Conservation (phyloP, 2,888 invertebrate species). For the Thymelicus acteon region DNA sequence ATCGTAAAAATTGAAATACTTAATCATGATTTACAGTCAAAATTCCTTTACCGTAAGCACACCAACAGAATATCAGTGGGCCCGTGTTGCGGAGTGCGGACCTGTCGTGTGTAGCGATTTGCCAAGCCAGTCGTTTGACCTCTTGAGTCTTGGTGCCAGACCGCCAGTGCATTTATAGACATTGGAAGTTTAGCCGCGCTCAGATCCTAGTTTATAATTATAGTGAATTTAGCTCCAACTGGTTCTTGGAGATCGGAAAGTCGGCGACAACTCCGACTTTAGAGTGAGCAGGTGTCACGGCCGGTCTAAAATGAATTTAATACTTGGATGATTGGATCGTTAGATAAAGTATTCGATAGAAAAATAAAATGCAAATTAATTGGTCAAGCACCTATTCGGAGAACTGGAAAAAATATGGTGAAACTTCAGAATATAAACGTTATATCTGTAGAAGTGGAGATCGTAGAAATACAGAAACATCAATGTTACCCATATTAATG, state of each 20-base stretch:
- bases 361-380: not conserved
- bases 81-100: conserved; percentile 16
- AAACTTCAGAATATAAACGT: too few relatives aligned
- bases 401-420: too few relatives aligned
- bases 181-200: conserved; percentile 11
- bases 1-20: too few relatives aligned
- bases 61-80: conserved; percentile 24
- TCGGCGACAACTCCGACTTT: not conserved
- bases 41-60: conserved; percentile 4
- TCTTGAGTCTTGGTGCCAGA: conserved; percentile 14
- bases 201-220: conserved; percentile 11
- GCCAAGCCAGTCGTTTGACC: conserved; percentile 14
- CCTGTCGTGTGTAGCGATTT: conserved; percentile 14
- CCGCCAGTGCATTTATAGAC: conserved; percentile 16
- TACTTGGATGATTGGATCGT: not conserved
- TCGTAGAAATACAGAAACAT: too few relatives aligned
- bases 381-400: not conserved
- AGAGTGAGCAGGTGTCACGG: conserved; percentile 1
- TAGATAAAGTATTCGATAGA: not conserved
- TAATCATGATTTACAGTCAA: not conserved
- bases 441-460: too few relatives aligned
- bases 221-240: conserved; percentile 12
- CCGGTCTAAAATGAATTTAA: not conserved
- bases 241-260: conserved; percentile 10
- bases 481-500: too few relatives aligned